Evolutionary conservation across 2,113 vertebrate species (phyloP), one percentile per base, ranked within the genome.

Genomic region (Zeus faber): DNA sequence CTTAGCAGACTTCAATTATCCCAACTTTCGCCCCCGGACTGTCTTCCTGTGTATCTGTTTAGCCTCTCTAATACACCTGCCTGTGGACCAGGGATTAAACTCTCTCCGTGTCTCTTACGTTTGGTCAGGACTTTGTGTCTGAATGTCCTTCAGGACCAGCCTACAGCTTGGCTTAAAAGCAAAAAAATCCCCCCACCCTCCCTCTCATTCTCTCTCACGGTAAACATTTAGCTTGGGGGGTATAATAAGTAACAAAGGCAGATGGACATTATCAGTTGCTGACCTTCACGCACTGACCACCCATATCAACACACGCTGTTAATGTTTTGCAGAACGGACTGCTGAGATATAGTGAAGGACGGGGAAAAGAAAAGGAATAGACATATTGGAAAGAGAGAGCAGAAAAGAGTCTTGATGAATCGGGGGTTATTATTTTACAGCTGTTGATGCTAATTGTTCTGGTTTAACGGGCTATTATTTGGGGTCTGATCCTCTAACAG

Each of bases 1-100:
- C 82, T 79, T 73, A 71, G 74, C 67, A 72, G 78, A 80, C 84
- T 89, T 88, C 80, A 88, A 86, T 89, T 86, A 88, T 86, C 77
- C 69, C 43, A 80, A 77, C 75, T 74, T 82, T 83, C 81, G 84
- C 79, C 81, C 77, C 59, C 77, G 72, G 78, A 77, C 60, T 31
- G 75, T 67, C 77, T 83, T 77, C 70, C 78, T 71, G 76, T 77
- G 80, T 81, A 85, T 87, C 84, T 88, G 87, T 86, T 89, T 88
- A 89, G 87, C 82, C 86, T 85, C 85, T 87, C 80, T 88, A 84
- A 83, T 85, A 72, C 72, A 86, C 81, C 70, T 79, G 82, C 80
- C 79, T 74, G 65, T 76, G 84, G 83, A 87, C 65, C 82, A 58
- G 56, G 82, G 81, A 89, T 89, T 89, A 87, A 81, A 74, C 81